Conservation (phyloP, 1,140 invertebrate species). For the Drosophila pseudoananassae region DNA sequence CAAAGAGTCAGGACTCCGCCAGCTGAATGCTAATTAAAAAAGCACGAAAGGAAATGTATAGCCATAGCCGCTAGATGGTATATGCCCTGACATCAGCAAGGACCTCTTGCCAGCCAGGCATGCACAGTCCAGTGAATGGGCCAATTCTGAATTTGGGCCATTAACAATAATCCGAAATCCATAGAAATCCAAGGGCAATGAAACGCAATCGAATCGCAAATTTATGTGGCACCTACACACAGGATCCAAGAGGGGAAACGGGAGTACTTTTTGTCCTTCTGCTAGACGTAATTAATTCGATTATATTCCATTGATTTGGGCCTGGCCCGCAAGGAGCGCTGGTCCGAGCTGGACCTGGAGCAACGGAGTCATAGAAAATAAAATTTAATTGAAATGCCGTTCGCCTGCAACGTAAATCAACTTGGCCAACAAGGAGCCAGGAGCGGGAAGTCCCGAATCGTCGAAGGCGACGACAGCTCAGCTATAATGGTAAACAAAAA, state of each 20-base stretch:
- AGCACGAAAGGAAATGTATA: neutral
- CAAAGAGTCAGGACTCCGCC: conserved; percentile 70
- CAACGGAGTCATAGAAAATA: conserved; percentile 68
- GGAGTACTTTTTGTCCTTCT: conserved; percentile 26
- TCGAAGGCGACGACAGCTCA: conserved; percentile 67
- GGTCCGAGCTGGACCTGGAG: conserved; percentile 7
- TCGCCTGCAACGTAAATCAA: conserved; percentile 76
- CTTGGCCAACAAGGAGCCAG: conserved; percentile 38
- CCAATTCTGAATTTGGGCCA: conserved; percentile 61
- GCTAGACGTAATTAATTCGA: conserved; percentile 81
- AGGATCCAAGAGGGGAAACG: conserved; percentile 15
- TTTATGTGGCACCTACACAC: conserved; percentile 68
- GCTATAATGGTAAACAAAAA: conserved; percentile 82
- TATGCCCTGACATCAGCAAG: conserved; percentile 35
- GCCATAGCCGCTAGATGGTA: conserved; percentile 7
- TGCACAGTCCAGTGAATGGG: conserved; percentile 50
- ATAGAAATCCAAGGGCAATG: conserved; percentile 73
- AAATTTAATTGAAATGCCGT: conserved; percentile 83
- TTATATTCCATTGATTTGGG: conserved; percentile 83
- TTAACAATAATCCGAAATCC: conserved; percentile 73
- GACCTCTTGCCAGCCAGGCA: conserved; percentile 28
- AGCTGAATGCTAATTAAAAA: conserved; percentile 72
- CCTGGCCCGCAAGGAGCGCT: conserved; percentile 24
- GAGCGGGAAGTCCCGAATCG: neutral
- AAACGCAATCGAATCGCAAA: conserved; percentile 76